Base-by-base conservation (phyloP, 2,113 vertebrate species). In the Apeltes quadracus region DNA sequence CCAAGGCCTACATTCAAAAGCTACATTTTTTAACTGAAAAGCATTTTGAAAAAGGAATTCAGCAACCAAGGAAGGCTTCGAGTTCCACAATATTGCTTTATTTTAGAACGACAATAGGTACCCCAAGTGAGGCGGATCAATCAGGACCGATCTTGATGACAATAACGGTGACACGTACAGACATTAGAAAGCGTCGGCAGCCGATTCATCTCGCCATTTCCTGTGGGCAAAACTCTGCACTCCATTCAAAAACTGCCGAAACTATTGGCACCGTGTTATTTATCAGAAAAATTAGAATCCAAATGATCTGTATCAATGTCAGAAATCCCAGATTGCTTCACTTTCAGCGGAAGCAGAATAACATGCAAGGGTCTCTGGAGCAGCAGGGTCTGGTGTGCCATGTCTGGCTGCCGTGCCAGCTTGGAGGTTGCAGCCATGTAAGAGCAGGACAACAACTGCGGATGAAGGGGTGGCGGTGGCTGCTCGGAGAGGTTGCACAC, bases 401-500 rank as follows among this genome's bases (percentile, higher is more conserved):
- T 41, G 65, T 50, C 46, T 69, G 69, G 75, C 71, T 64, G 48
- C 53, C 4, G 0, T 72, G 53, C 79, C 65, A 54, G 75, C 23
- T 51, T 55, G 64, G 27, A 71, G 13, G 53, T 36, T n/a, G 64
- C 7, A 0, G 20, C 57, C 7, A 14, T 59, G 56, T 65, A 57
- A 56, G 79, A 78, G 27, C 22, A 73, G 39, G 69, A 78, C 57
- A 44, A 61, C 46, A 44, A 55, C 69, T 27, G 43, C 57, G 80
- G 61, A 68, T 71, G 77, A 57, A 56, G 57, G 50, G 59, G 73
- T 39, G 79, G 46, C 61, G 82, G 54, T 72, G 63, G 71, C 48
- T 13, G 74, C 72, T 68, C 62, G 1, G 58, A 64, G 81, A 56
- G 58, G 72, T 32, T 74, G 69, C 63, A 75, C 32, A 76, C 77